Evolutionary conservation across 2,113 vertebrate species (phyloP), one percentile per base, ranked within the genome.

Genomic region (Eonycteris spelaea): DNA sequence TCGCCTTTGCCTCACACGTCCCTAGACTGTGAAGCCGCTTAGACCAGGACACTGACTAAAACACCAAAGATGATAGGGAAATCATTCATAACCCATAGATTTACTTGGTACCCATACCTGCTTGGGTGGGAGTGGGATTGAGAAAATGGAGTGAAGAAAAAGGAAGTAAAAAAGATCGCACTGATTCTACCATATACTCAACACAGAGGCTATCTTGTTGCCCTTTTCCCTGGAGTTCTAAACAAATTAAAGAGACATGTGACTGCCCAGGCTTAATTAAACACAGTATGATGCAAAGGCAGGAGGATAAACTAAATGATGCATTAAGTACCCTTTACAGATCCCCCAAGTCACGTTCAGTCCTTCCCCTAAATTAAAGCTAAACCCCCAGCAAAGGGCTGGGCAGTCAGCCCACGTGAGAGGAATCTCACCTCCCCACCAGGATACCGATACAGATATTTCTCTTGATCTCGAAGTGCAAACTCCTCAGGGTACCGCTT

Each of bases 381-480:
- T 28, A 40, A 63, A 7, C 3, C n/a, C 63, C 59, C 61, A 73
- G 70, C 33, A 35, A 65, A 88, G 71, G 43, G 19, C 18, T 10
- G 33, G 71, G n/a, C 53, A 51, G 55, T 33, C 0, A 19, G 21
- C 21, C 30, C 7, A 22, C 2, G 0, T 6, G 21, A 71, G 1
- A 2, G 13, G 38, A 40, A 15, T 48, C 59, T 97, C 97, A 99
- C 99, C 99, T 99, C 99, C 95, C 99, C 99, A 92, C 99, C 99
- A 71, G 99, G 99, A 13, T 99, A 99, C n/a, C 99, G 99, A 82
- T 99, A 99, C 28, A 99, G 99, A 12, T 99, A 99, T 45, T 99
- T 99, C 97, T 99, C 99, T 97, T 99, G 99, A 97, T 99, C 99
- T 93, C 99, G 99, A 98, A 99, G 97, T 5, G 99, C 99, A 98